phyloP scores from a whole-genome alignment of 2,888 invertebrate genomes.

The Dinocampus coccinellae region DNA sequence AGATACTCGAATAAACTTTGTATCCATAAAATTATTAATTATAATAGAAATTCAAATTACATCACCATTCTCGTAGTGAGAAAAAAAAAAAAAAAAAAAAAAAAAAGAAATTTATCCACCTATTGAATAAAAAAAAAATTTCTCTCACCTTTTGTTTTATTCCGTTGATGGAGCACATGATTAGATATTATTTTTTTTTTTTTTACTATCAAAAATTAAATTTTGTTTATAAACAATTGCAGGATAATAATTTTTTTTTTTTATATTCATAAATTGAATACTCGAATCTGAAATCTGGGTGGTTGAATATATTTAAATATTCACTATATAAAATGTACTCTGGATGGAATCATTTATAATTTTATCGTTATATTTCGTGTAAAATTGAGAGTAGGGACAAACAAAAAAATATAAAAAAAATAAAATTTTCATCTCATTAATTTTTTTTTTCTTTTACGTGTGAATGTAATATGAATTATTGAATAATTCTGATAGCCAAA shows the following conservation, averaged over 20 bases:
- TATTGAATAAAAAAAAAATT: too few relatives aligned
- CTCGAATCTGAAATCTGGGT: neutral
- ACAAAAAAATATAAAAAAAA: neutral
- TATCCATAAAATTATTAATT: neutral
- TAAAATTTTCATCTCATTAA: neutral
- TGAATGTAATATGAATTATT: neutral
- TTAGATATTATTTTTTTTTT: neutral
- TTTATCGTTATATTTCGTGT: conserved; percentile 18
- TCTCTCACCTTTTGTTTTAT: neutral
- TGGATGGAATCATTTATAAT: conserved; percentile 1
- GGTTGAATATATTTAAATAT: neutral
- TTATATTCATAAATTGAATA: neutral
- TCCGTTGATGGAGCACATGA: neutral
- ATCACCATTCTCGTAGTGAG: neutral
- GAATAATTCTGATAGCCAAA: too few relatives aligned
- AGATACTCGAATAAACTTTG: conserved; percentile 1
- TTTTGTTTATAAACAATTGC: neutral
- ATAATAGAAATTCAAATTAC: neutral
- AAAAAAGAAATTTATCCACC: neutral
- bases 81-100: neutral
- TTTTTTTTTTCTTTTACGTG: neutral
- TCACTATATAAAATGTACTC: neutral
- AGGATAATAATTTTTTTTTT: neutral
- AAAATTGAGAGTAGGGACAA: neutral
- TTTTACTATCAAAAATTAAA: neutral